Evolutionary conservation across 2,113 vertebrate species (phyloP), one percentile per base, ranked within the genome.

Genomic region (Leucoraja erinaceus): DNA sequence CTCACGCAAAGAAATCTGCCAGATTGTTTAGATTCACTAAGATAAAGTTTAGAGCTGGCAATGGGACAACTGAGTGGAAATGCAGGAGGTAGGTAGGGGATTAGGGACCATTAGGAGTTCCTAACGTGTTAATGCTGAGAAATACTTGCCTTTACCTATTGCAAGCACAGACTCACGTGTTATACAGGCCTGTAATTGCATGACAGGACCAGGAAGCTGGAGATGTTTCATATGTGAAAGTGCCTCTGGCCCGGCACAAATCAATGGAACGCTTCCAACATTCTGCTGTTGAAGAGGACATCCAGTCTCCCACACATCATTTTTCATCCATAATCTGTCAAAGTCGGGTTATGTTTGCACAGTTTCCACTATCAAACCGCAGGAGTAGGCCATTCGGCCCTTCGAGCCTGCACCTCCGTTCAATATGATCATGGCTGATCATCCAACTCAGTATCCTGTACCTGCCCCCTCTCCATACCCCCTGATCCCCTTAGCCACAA

Each of bases 101-200:
- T 54, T 47, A 47, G 38, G 70, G 25, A 74, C 25, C 20, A 91
- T 14, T 54, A 54, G 47, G 33, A 91, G 63, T 91, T 28, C 38
- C 38, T 8, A 91, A 70, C 10, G 47, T 22, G 61, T 90, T 28
- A 66, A 63, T 14, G 2, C 79, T 83, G 54, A 86, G 3, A 61
- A 86, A 88, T 63, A 16, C 28, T 59, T 84, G 81, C 81, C 81
- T 16, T 61, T 56, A 61, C 81, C 81, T 16, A 14, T 88, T 63
- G 63, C 31, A n/a, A 66, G 18, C 31, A 5, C 31, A 31, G 31
- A 63, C n/a, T 28, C 3, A 2, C 31, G 10, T 72, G 11, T 91
- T 72, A 91, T 54, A 66, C 90, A 91, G 72, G 25, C 10, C 25
- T 10, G 28, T 74, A 91, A 91, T 91, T 47, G 90, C 68, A 91